Percentiles rank a stretch among this genome's conserved stretches.
phyloP scores from a whole-genome alignment of 2,888 invertebrate genomes.

The Brenthis daphne region DNA sequence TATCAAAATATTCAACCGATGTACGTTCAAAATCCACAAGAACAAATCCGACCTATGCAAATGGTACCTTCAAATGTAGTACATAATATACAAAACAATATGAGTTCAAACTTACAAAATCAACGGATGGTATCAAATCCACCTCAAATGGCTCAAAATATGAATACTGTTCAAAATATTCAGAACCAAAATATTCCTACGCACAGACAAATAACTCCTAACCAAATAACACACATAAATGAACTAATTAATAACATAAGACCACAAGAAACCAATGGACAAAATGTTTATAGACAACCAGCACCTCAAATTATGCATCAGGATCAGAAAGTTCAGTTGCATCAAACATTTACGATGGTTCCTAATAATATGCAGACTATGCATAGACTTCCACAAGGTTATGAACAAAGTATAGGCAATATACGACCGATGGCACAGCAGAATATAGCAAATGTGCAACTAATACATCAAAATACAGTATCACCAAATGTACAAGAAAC shows the following conservation, averaged over 20 bases:
- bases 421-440: slow-evolving; percentile 37
- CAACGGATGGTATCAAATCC: slow-evolving; percentile 39
- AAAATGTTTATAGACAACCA: slow-evolving; percentile 31
- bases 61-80: slow-evolving; percentile 40
- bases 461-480: slow-evolving; percentile 29
- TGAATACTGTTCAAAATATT: slow-evolving; percentile 34
- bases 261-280: slow-evolving; percentile 30
- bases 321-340: slow-evolving; percentile 37
- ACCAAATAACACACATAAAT: slow-evolving; percentile 36
- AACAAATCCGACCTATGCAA: slow-evolving; percentile 43
- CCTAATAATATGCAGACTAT: slow-evolving; percentile 46
- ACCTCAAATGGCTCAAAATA: slow-evolving; percentile 37
- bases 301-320: slow-evolving; percentile 29
- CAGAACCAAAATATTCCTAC: slow-evolving; percentile 39
- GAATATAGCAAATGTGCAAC: slow-evolving; percentile 28
- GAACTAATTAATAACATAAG: slow-evolving; percentile 36
- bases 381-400: slow-evolving; percentile 31
- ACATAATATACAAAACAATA: slow-evolving; percentile 37
- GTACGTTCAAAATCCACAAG: slow-evolving; percentile 48
- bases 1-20: slow-evolving; percentile 63
- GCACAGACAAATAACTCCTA: slow-evolving; percentile 30
- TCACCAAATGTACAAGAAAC: slow-evolving; percentile 25
- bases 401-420: slow-evolving; percentile 33
- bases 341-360: slow-evolving; percentile 49
- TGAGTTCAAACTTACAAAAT: slow-evolving; percentile 36